phyloP scores from a whole-genome alignment of 2,113 vertebrate species.

The Phainopepla nitens region DNA sequence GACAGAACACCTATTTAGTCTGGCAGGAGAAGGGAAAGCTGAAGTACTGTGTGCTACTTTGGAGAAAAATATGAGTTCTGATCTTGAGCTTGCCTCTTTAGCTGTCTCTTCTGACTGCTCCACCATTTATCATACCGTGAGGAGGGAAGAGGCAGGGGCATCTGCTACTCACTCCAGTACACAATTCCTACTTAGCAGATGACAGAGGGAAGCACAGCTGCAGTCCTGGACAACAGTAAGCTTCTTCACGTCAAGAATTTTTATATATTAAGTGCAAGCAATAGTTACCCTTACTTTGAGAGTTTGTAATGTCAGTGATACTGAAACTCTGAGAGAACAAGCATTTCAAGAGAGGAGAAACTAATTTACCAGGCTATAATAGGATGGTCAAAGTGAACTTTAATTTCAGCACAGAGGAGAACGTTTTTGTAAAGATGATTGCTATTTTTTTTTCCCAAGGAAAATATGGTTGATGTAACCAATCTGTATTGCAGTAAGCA shows the following conservation, averaged over 20 bases:
- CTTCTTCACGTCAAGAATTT: neutral
- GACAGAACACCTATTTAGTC: neutral
- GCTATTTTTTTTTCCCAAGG: neutral
- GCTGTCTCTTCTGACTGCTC: neutral
- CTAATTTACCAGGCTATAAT: neutral
- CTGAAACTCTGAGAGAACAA: neutral
- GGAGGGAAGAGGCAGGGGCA: neutral
- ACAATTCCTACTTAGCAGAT: neutral
- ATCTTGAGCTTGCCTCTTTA: neutral
- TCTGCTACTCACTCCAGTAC: neutral
- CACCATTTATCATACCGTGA: neutral
- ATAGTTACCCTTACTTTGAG: neutral
- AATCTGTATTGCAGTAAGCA: neutral
- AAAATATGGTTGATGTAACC: neutral
- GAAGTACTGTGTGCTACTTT: neutral
- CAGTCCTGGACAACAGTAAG: neutral
- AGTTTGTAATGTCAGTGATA: neutral
- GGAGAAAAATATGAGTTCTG: neutral
- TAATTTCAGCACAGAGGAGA: neutral
- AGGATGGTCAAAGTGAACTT: neutral
- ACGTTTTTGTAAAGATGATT: neutral
- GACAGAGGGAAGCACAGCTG: neutral
- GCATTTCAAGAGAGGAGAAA: conserved; percentile 9
- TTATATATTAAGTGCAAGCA: neutral
- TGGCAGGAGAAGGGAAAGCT: neutral